Evolutionary conservation across 2,113 vertebrate genomes (phyloP).

Genomic region (Limanda limanda): DNA sequence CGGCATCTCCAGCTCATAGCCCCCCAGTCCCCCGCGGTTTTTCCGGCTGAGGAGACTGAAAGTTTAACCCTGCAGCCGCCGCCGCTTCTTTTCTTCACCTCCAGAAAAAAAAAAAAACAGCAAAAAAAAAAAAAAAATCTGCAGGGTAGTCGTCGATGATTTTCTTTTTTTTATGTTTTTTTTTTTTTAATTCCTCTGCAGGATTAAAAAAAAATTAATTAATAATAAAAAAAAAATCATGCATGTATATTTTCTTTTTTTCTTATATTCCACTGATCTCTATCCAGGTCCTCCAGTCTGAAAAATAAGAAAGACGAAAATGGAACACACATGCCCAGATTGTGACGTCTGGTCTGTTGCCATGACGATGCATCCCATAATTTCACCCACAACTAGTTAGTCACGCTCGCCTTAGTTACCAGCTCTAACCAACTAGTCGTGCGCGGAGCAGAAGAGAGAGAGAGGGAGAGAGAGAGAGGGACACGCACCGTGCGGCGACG

Average conservation of each 20-base stretch:
- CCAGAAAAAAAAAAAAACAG: slow-evolving; percentile 36
- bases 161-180: background rate
- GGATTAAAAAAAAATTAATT: slow-evolving; percentile 23
- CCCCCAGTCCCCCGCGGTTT: slow-evolving; percentile 65
- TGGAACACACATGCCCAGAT: slow-evolving; percentile 93
- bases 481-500: slow-evolving; percentile 9
- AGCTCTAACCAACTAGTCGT: slow-evolving; percentile 73
- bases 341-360: slow-evolving; percentile 98
- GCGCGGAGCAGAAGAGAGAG: background rate
- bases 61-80: slow-evolving; percentile 85
- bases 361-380: slow-evolving; percentile 96
- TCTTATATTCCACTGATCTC: slow-evolving; percentile 76
- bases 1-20: slow-evolving; percentile 87
- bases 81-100: slow-evolving; percentile 70
- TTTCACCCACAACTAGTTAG: slow-evolving; percentile 87
- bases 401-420: slow-evolving; percentile 79
- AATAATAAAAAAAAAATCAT: slow-evolving; percentile 24
- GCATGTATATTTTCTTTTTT: slow-evolving; percentile 39
- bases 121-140: slow-evolving; percentile 5
- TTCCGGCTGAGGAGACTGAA: slow-evolving; percentile 78
- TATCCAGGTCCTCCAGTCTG: slow-evolving; percentile 85
- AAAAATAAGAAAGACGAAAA: slow-evolving; percentile 85
- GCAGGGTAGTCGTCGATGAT: background rate
- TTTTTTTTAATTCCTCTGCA: background rate
- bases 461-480: background rate